Evolutionary conservation across 1,140 invertebrate species (phyloP).

Genomic region (Daktulosphaira vitifoliae): DNA sequence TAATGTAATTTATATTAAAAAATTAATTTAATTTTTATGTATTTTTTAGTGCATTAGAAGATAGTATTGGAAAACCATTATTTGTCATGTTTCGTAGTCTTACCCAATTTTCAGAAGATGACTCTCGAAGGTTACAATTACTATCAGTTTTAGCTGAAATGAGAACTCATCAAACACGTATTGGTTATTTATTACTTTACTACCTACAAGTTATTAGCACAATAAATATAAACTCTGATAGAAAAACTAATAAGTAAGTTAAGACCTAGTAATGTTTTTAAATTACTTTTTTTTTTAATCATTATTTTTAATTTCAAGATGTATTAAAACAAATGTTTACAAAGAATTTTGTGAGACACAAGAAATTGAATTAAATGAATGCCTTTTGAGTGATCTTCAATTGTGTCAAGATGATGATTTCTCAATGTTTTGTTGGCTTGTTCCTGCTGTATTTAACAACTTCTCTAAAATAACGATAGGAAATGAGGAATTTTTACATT

Average conservation of each 20-base stretch:
- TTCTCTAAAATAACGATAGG: slow-evolving; percentile 79
- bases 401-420: slow-evolving; percentile 80
- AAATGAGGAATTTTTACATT: slow-evolving; percentile 72
- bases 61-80: slow-evolving; percentile 69
- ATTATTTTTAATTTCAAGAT: slow-evolving; percentile 44
- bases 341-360: slow-evolving; percentile 74
- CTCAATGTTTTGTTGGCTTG: slow-evolving; percentile 75
- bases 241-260: slow-evolving; percentile 42
- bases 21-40: neutral
- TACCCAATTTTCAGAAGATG: slow-evolving; percentile 60
- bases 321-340: slow-evolving; percentile 69
- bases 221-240: slow-evolving; percentile 47
- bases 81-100: slow-evolving; percentile 73
- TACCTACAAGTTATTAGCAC: slow-evolving; percentile 66
- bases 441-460: slow-evolving; percentile 83
- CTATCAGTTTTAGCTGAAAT: slow-evolving; percentile 67
- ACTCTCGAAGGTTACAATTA: slow-evolving; percentile 66
- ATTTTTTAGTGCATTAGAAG: slow-evolving; percentile 47
- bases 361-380: slow-evolving; percentile 69
- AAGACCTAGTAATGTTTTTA: slow-evolving; percentile 67
- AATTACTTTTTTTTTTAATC: slow-evolving; percentile 63
- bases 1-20: too few species aligned
- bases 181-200: slow-evolving; percentile 80
- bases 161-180: slow-evolving; percentile 56
- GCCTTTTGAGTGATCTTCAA: slow-evolving; percentile 66